Evolutionary conservation across 1,140 invertebrate species (phyloP), one percentile per base, ranked within the genome.

Genomic region (Platorchestia sp.): DNA sequence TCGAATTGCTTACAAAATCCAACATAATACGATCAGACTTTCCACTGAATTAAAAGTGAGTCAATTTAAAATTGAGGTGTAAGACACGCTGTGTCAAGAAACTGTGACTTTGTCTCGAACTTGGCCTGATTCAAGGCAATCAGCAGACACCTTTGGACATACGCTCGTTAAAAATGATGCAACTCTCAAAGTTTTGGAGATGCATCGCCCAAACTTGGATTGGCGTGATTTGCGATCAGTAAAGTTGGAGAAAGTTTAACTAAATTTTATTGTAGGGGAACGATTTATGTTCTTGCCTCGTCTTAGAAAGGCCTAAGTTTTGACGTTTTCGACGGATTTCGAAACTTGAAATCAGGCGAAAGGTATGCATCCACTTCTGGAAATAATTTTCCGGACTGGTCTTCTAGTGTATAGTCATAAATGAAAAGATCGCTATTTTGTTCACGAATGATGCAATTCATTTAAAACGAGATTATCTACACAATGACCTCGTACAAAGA

Each of bases 141-240:
- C 91, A 93, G 43, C 91, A 22, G 19, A 93, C 45, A 93, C 45
- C 45, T 44, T 45, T 36, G 1, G 45, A 93, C 7, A 36, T 36
- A 93, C 45, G 91, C 91, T 93, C 91, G 91, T 93, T 93, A 93
- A 93, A 93, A 93, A 93, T 93, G 45, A 93, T 14, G 45, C 87
- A 42, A 41, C 87, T 41, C 87, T 89, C 87, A 44, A 93, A 93
- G 91, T 93, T 93, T 93, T 93, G 43, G 6, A 93, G 91, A 93
- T 93, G 91, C 91, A 93, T 93, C 43, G 43, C 91, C 91, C 36
- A 93, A 93, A 93, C 91, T 93, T 93, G 91, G 91, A 93, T 93
- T 93, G 91, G 91, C 91, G 91, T 93, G 91, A 93, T 93, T 93
- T 93, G 91, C 45, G 91, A 93, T 93, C 91, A 93, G 91, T 93